Conservation (phyloP, 92 coral and sea anemone species). For the Ricordea florida region DNA sequence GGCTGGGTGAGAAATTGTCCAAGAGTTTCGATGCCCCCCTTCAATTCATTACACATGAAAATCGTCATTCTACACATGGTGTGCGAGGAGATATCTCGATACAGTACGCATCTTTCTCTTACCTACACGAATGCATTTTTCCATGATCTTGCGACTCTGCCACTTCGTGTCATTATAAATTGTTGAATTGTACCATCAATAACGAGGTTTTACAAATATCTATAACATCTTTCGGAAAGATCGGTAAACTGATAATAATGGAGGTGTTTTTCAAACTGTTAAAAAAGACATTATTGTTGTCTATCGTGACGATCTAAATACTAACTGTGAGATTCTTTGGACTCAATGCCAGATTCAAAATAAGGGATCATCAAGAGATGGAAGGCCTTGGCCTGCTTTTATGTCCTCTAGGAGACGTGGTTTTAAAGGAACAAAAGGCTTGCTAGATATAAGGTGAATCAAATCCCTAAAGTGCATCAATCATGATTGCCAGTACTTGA, state of each 20-base stretch:
- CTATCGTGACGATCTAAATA: slow-evolving; percentile 29
- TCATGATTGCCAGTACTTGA: slow-evolving; percentile 36
- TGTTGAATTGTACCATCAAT: no score
- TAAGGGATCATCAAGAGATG: slow-evolving; percentile 55
- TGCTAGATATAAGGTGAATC: slow-evolving; percentile 61
- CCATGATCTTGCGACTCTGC: no score
- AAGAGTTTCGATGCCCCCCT: no score
- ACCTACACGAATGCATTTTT: no score
- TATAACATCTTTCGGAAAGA: slow-evolving; percentile 25
- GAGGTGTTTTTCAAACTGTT: slow-evolving; percentile 43
- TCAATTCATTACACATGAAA: no score
- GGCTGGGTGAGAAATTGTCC: no score
- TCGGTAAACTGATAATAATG: slow-evolving; percentile 9
- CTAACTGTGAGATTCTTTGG: slow-evolving; percentile 58
- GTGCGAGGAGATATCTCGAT: no score
- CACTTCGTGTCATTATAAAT: no score
- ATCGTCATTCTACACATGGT: no score
- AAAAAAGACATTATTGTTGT: slow-evolving; percentile 43
- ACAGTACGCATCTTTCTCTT: no score
- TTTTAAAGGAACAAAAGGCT: slow-evolving; percentile 41
- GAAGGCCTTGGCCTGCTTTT: slow-evolving; percentile 69
- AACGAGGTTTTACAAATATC: slow-evolving; percentile 10
- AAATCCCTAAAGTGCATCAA: slow-evolving; percentile 43
- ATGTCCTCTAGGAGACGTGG: slow-evolving; percentile 72
- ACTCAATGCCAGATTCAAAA: slow-evolving; percentile 55